Evolutionary conservation across 2,888 invertebrate species (phyloP).

Genomic region (Adelognathus sp.): DNA sequence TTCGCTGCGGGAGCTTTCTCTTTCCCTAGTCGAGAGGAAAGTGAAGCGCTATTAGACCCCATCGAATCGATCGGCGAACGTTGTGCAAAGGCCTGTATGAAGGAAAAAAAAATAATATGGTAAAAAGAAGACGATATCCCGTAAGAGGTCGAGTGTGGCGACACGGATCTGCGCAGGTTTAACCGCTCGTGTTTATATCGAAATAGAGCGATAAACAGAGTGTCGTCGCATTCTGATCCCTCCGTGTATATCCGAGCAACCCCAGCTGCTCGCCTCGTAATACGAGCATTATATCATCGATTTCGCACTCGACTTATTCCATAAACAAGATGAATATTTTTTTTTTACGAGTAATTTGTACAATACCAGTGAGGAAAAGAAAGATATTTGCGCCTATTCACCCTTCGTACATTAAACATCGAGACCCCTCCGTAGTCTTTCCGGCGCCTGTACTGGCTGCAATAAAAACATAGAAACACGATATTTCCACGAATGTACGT

Average conservation of each 20-base stretch:
- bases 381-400: no score
- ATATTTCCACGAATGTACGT: no score
- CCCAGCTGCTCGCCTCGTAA: background rate
- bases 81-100: no score
- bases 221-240: background rate
- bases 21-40: conserved; percentile 10
- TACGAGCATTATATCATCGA: background rate
- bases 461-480: no score
- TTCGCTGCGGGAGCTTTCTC: conserved; percentile 15
- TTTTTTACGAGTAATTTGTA: no score
- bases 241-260: background rate
- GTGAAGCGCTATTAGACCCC: conserved; percentile 10
- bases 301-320: background rate
- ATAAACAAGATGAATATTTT: no score
- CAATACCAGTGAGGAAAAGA: no score
- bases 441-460: no score
- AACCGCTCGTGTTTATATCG: background rate
- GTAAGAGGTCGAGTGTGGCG: conserved; percentile 11
- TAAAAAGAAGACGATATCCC: conserved; percentile 7
- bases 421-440: no score
- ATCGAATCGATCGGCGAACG: conserved; percentile 29
- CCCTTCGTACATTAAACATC: no score
- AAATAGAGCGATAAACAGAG: background rate
- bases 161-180: background rate
- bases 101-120: conserved; percentile 9